These are phyloP conservation scores for Heliconius ismenius DNA, from an alignment of 2,888 invertebrate genomes.

Conservation along the genomic window DNA sequence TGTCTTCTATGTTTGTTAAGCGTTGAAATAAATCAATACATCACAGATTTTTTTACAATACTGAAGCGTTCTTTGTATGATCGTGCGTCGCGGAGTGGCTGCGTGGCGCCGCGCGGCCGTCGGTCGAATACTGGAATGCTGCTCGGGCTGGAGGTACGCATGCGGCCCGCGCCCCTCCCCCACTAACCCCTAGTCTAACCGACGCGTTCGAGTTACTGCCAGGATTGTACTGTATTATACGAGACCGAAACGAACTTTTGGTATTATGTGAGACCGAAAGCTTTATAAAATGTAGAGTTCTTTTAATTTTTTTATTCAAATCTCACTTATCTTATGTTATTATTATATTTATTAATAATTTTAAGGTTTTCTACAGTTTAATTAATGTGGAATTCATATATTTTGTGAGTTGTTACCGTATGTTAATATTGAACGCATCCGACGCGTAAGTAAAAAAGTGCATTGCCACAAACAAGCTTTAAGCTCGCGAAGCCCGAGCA, in stretches of 20 bases:
- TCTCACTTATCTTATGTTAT: background rate
- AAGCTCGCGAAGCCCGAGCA: constrained; percentile 47
- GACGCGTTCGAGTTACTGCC: constrained; percentile 69
- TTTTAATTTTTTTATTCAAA: background rate
- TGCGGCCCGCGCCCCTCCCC: constrained; percentile 59
- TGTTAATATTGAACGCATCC: constrained; percentile 48
- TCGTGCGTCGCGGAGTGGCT: constrained; percentile 60
- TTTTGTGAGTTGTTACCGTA: background rate
- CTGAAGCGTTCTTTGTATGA: constrained; percentile 79
- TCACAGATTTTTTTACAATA: constrained; percentile 80
- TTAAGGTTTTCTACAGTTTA: background rate
- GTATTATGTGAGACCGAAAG: constrained; percentile 3
- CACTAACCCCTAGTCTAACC: constrained; percentile 52
- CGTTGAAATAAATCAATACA: constrained; percentile 81
- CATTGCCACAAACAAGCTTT: constrained; percentile 52
- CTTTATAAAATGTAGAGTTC: constrained; percentile 14
- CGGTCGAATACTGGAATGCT: constrained; percentile 78
- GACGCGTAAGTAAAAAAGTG: constrained; percentile 51
- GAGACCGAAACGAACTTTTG: constrained; percentile 34
- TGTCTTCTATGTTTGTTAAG: constrained; percentile 64
- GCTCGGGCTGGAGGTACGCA: constrained; percentile 71
- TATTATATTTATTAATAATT: background rate
- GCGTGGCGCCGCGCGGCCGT: constrained; percentile 70
- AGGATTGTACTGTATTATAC: constrained; percentile 51
- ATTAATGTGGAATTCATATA: background rate